These are phyloP conservation scores for Columba janthina DNA, from an alignment of 2,113 vertebrate species.

Conservation along the genomic window DNA sequence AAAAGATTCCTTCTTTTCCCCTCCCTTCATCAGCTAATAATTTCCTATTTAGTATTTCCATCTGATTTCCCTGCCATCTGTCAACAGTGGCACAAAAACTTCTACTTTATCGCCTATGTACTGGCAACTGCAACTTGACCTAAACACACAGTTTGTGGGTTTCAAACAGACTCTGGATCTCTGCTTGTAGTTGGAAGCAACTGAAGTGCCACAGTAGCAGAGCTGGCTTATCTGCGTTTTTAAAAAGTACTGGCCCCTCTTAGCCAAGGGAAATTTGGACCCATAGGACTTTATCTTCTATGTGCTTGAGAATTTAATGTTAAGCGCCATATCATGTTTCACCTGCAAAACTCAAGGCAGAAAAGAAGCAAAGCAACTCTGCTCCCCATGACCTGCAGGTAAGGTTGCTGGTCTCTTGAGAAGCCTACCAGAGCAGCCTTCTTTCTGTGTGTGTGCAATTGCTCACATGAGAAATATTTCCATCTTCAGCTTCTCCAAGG, in stretches of 20 bases:
- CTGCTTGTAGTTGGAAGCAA: background rate
- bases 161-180: background rate
- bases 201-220: background rate
- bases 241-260: background rate
- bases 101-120: background rate
- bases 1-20: background rate
- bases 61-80: background rate
- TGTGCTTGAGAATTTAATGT: background rate
- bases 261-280: background rate
- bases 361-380: background rate
- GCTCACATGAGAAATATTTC: constrained; percentile 12
- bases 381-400: background rate
- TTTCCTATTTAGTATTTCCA: background rate
- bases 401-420: background rate
- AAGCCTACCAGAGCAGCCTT: background rate
- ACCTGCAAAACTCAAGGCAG: background rate
- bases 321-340: background rate
- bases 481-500: background rate
- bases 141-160: background rate
- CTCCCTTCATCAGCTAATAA: background rate
- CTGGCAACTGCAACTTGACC: background rate
- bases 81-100: background rate
- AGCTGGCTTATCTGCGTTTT: background rate
- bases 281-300: background rate
- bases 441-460: background rate